phyloP scores from a whole-genome alignment of 30 jellyfish, hydroid and myxozoan species.

The Rhopilema esculentum region DNA sequence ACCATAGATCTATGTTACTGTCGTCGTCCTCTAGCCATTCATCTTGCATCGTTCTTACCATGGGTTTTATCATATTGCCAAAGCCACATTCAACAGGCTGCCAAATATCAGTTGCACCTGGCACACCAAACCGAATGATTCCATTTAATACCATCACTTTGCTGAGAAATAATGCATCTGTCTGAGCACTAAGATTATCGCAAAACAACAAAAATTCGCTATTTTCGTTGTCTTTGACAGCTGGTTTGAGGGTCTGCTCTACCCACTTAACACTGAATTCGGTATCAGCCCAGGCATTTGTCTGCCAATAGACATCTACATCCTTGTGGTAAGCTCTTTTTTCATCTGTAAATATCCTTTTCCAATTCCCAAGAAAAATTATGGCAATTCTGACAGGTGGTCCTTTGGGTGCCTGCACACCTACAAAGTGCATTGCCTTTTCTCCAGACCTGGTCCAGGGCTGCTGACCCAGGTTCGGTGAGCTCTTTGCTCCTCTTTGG shows the following conservation, averaged over 20 bases:
- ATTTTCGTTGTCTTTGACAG: not conserved
- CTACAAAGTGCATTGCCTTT: conserved; percentile 54
- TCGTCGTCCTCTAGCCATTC: conserved; percentile 36
- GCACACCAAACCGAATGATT: conserved; percentile 60
- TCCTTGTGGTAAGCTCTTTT: conserved; percentile 43
- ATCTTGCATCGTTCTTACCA: not conserved
- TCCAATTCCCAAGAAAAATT: conserved; percentile 57
- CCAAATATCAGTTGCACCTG: conserved; percentile 70
- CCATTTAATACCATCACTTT: conserved; percentile 33
- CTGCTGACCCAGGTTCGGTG: conserved; percentile 66
- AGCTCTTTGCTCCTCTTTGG: conserved; percentile 10
- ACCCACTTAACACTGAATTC: conserved; percentile 42
- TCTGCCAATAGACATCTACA: conserved; percentile 65
- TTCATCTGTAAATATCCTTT: conserved; percentile 27
- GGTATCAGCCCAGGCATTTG: conserved; percentile 49
- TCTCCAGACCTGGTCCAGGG: conserved; percentile 64
- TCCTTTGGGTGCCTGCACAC: conserved; percentile 31
- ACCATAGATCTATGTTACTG: conserved; percentile 17
- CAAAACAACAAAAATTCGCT: conserved; percentile 13
- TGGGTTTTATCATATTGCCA: conserved; percentile 14
- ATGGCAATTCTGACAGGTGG: conserved; percentile 47
- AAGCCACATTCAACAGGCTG: conserved; percentile 71
- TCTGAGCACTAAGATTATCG: conserved; percentile 49
- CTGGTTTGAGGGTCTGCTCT: conserved; percentile 37
- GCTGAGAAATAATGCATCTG: not conserved